Conservation (phyloP, 2,797 vertebrate genomes). For the Anableps anableps region DNA sequence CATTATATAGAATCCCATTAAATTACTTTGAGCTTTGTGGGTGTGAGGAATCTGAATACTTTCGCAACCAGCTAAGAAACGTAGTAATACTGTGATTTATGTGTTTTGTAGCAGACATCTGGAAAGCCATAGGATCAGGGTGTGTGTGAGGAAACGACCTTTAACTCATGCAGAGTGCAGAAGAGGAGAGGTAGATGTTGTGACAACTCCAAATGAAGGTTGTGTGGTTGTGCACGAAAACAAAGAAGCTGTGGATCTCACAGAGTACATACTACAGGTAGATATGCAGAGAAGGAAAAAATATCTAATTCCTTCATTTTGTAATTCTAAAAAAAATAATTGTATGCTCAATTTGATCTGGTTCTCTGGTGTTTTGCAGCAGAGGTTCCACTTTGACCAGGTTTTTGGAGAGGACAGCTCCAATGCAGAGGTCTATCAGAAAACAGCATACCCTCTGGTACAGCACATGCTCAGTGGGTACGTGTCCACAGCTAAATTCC, state of each 20-base stretch:
- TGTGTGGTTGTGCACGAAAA: constrained; percentile 87
- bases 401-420: constrained; percentile 89
- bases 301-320: not conserved
- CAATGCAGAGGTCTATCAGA: constrained; percentile 89
- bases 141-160: constrained; percentile 92
- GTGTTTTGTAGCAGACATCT: constrained; percentile 52
- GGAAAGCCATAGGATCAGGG: constrained; percentile 84
- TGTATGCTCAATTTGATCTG: not conserved
- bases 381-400: constrained; percentile 93
- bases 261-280: constrained; percentile 89
- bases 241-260: constrained; percentile 91
- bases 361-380: constrained; percentile 80
- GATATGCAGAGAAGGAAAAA: constrained; percentile 5
- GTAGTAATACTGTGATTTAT: not conserved
- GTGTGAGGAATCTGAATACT: not conserved
- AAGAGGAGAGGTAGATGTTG: constrained; percentile 85
- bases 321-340: not conserved
- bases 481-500: constrained; percentile 15
- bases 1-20: not conserved
- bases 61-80: not conserved
- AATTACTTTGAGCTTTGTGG: not conserved
- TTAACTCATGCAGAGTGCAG: constrained; percentile 79
- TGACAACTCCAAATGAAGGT: constrained; percentile 82
- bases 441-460: constrained; percentile 89
- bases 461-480: constrained; percentile 92